These are phyloP conservation scores for Sylvicapra grimmia DNA, from an alignment of 2,113 vertebrate genomes.

Conservation along the genomic window DNA sequence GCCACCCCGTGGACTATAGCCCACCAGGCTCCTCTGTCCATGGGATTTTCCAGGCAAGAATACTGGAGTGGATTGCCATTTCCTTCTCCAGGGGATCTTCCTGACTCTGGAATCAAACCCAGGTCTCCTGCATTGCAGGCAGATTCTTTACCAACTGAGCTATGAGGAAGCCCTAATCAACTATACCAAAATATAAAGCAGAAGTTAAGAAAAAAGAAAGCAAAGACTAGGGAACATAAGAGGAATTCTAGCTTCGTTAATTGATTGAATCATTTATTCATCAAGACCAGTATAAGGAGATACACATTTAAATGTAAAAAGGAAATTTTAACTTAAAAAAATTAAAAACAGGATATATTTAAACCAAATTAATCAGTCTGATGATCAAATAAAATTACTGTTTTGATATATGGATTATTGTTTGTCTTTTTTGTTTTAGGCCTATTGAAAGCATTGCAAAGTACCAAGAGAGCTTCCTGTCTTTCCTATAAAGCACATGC, in stretches of 20 bases:
- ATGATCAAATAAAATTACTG: not conserved
- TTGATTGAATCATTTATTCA: not conserved
- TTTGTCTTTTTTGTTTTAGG: not conserved
- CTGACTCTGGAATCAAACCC: too few species aligned
- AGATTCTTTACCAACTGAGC: too few species aligned
- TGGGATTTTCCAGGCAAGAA: too few species aligned
- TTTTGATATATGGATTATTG: not conserved
- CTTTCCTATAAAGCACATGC: not conserved
- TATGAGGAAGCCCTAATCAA: not conserved
- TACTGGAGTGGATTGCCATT: too few species aligned
- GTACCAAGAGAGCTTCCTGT: not conserved
- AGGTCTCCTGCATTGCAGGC: too few species aligned
- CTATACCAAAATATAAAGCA: not conserved
- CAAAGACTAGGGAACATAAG: not conserved
- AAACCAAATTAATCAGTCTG: not conserved
- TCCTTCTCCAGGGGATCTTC: too few species aligned
- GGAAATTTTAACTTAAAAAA: not conserved
- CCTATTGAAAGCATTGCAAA: not conserved
- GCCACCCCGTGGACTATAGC: too few species aligned
- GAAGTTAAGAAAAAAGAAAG: not conserved
- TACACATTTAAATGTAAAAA: not conserved
- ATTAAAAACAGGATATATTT: not conserved
- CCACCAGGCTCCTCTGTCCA: too few species aligned
- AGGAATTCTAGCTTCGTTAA: not conserved
- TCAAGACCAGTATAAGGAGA: not conserved